Base-by-base conservation (phyloP, 2,888 invertebrate genomes). In the Acanthoscelides obtectus region DNA sequence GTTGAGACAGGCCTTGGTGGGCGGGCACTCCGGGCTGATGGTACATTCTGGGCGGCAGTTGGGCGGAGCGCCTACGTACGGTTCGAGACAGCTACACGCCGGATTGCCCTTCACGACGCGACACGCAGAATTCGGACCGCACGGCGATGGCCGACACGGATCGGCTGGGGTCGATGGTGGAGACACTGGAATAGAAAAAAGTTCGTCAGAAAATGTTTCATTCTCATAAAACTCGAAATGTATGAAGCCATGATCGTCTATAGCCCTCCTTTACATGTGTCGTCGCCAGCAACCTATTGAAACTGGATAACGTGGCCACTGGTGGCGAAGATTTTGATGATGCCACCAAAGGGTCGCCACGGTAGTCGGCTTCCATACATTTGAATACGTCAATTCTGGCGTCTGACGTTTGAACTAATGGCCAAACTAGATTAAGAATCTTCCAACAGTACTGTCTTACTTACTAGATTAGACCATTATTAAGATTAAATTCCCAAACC, bases 1-100 rank as follows among this genome's bases (percentile, higher is more conserved):
- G 79, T 89, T 89, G 66, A 92, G 88, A 80, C 94, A 94, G 64
- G 93, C 91, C 80, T 87, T 87, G 74, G 89, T 87, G 74, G 88
- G 88, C 67, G 88, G 83, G 83, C 94, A 94, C 81, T 93, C 93
- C 20, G 90, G 88, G 81, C 90, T 92, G 20, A 90, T 88, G 0
- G 90, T 87, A 85, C 93, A 93, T 83, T 93, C 93, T 2, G 92
- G 92, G 75, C 90, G 88, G 79, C 92, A 90, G 76, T 89, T 89
- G 67, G 90, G 90, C 79, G 92, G 91, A 76, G 86, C 87, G 71
- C 92, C 92, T 72, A 89, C 84, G 80, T 88, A 91, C 76, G 86
- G 88, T 68, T 87, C 83, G 82, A 89, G 86, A 81, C 92, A 92
- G 69, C 89, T 87, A 79, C 92, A 92, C 22, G 90, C 86, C 63